Conservation (phyloP, 2,888 invertebrate species). For the Andrena camellia region DNA sequence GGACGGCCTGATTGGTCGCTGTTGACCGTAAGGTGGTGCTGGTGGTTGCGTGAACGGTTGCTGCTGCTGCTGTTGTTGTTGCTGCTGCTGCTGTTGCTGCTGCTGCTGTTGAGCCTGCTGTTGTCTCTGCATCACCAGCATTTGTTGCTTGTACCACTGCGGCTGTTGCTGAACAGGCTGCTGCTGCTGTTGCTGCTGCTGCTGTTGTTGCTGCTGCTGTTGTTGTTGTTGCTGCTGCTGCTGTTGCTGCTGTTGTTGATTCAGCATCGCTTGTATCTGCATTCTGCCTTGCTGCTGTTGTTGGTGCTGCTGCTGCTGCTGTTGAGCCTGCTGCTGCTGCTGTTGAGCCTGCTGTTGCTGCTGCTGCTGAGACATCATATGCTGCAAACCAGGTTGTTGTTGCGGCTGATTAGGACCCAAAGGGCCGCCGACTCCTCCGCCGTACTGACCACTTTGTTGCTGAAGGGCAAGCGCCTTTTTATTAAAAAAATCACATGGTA, state of each 20-base stretch:
- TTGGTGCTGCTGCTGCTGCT: slow-evolving; percentile 87
- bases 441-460: slow-evolving; percentile 82
- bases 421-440: slow-evolving; percentile 79
- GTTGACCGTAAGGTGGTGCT: slow-evolving; percentile 87
- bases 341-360: slow-evolving; percentile 81
- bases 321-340: slow-evolving; percentile 85
- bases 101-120: slow-evolving; percentile 85
- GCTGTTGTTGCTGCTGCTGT: slow-evolving; percentile 85
- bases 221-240: slow-evolving; percentile 85
- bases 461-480: slow-evolving; percentile 79
- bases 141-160: slow-evolving; percentile 81
- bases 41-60: slow-evolving; percentile 88
- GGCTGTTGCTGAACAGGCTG: slow-evolving; percentile 84
- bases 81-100: slow-evolving; percentile 85
- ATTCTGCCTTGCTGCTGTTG: slow-evolving; percentile 86
- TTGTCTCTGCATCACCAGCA: slow-evolving; percentile 81
- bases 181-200: slow-evolving; percentile 85
- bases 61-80: slow-evolving; percentile 82
- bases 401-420: slow-evolving; percentile 83
- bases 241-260: slow-evolving; percentile 86
- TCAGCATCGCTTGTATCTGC: slow-evolving; percentile 85
- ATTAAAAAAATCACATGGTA: slow-evolving; percentile 62
- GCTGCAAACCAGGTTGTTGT: slow-evolving; percentile 84
- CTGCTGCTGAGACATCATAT: slow-evolving; percentile 86
- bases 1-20: slow-evolving; percentile 86